Conservation (phyloP, 1,140 invertebrate species). For the Lasaia peninsularis region DNA sequence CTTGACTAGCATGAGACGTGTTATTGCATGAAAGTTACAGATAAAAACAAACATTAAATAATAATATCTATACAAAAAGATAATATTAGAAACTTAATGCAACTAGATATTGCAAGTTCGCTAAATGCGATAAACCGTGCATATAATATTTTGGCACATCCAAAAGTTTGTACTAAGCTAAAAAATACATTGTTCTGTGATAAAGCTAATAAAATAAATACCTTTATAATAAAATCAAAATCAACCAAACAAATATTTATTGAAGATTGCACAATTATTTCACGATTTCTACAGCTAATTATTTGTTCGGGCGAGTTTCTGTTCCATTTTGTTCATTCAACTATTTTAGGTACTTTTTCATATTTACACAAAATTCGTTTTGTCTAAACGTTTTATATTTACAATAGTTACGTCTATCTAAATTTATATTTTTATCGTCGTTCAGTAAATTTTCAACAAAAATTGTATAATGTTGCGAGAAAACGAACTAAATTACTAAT, state of each 20-base stretch:
- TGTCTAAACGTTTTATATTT: constrained; percentile 59
- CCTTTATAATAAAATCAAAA: constrained; percentile 42
- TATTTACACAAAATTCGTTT: constrained; percentile 64
- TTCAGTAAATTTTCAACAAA: constrained; percentile 26
- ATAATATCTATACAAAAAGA: constrained; percentile 37
- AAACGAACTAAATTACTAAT: constrained; percentile 56
- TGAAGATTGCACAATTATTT: constrained; percentile 63
- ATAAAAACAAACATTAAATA: constrained; percentile 38
- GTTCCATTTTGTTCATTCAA: constrained; percentile 68
- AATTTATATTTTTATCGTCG: constrained; percentile 40
- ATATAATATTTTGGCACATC: constrained; percentile 68
- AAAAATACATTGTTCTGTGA: constrained; percentile 58
- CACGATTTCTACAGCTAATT: constrained; percentile 52
- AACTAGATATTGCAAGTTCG: constrained; percentile 61
- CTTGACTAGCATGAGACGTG: constrained; percentile 74
- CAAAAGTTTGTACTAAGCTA: constrained; percentile 68
- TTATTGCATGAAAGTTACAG: constrained; percentile 67
- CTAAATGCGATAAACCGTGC: constrained; percentile 66
- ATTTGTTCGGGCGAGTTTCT: constrained; percentile 71
- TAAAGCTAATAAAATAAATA: constrained; percentile 69
- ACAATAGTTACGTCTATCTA: constrained; percentile 72
- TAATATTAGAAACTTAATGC: constrained; percentile 51
- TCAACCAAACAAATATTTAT: constrained; percentile 55
- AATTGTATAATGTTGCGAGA: constrained; percentile 30
- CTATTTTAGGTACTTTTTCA: constrained; percentile 50